Conservation (phyloP, 2,113 vertebrate species). For the Scophthalmus maximus region DNA sequence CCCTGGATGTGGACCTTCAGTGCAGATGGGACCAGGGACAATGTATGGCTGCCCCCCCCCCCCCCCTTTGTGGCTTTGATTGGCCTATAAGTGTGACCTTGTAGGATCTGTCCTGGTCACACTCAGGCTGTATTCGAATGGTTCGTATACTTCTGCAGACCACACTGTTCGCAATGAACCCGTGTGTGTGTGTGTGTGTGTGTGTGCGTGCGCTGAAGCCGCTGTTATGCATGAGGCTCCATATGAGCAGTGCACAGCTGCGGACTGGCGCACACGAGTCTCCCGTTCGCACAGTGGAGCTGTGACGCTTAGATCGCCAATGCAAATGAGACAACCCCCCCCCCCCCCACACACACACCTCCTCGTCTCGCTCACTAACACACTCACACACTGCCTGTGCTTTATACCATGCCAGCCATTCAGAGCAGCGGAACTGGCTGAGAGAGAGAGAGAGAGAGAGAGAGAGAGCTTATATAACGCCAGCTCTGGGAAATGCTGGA, state of each 20-base stretch:
- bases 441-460: slow-evolving; percentile 36
- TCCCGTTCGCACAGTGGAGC: slow-evolving; percentile 34
- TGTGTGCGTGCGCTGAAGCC: not conserved
- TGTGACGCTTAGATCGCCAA: slow-evolving; percentile 74
- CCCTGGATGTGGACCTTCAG: not conserved
- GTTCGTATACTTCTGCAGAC: too few species aligned
- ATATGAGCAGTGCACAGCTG: slow-evolving; percentile 13
- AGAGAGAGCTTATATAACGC: slow-evolving; percentile 73
- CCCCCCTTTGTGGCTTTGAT: too few species aligned
- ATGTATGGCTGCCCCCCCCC: too few species aligned
- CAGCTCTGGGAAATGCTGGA: slow-evolving; percentile 58
- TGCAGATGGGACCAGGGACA: not conserved
- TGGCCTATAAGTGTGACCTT: not conserved
- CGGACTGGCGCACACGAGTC: slow-evolving; percentile 51
- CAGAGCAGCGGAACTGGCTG: slow-evolving; percentile 37
- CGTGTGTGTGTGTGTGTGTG: too few species aligned
- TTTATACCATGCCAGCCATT: slow-evolving; percentile 61
- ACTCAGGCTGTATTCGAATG: not conserved
- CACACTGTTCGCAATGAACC: too few species aligned
- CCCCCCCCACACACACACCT: not conserved
- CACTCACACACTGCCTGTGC: slow-evolving; percentile 45
- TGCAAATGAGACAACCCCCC: slow-evolving; percentile 72
- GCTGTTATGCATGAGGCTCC: not conserved
- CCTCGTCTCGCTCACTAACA: slow-evolving; percentile 8
- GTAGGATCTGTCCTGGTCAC: not conserved